Conservation (phyloP, 1,140 invertebrate genomes). For the Drosophila parabipectinata region DNA sequence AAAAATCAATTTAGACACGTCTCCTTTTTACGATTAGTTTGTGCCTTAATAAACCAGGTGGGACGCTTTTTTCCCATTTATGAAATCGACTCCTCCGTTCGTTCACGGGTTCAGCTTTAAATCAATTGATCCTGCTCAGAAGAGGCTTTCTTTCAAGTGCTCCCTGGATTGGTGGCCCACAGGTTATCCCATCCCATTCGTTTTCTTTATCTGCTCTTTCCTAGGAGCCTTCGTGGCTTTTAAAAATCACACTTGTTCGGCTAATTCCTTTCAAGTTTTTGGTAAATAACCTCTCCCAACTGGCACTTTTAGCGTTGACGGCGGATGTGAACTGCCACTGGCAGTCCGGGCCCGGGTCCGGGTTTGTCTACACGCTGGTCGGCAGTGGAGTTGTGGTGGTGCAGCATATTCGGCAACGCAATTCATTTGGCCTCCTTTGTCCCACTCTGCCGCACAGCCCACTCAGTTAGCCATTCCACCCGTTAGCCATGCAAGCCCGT, state of each 20-base stretch:
- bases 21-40: too few relatives aligned
- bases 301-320: conserved; percentile 50
- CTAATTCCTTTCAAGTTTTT: conserved; percentile 66
- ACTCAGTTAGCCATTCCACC: conserved; percentile 11
- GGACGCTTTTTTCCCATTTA: neutral
- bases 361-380: conserved; percentile 17
- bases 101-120: neutral
- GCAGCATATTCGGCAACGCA: conserved; percentile 34
- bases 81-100: neutral
- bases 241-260: conserved; percentile 46
- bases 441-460: neutral
- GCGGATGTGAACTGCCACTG: conserved; percentile 28
- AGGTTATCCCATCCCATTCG: conserved; percentile 19
- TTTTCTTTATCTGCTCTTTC: conserved; percentile 30
- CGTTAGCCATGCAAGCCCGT: conserved; percentile 8
- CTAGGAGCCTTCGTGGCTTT: conserved; percentile 20
- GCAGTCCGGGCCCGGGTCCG: conserved; percentile 1
- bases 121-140: conserved; percentile 9
- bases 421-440: conserved; percentile 55
- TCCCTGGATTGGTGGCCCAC: neutral
- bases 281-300: conserved; percentile 57
- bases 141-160: conserved; percentile 10
- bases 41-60: too few relatives aligned
- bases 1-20: too few relatives aligned
- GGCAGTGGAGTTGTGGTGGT: conserved; percentile 13